Conservation (phyloP, 1,140 invertebrate species). For the Anastrepha obliqua region DNA sequence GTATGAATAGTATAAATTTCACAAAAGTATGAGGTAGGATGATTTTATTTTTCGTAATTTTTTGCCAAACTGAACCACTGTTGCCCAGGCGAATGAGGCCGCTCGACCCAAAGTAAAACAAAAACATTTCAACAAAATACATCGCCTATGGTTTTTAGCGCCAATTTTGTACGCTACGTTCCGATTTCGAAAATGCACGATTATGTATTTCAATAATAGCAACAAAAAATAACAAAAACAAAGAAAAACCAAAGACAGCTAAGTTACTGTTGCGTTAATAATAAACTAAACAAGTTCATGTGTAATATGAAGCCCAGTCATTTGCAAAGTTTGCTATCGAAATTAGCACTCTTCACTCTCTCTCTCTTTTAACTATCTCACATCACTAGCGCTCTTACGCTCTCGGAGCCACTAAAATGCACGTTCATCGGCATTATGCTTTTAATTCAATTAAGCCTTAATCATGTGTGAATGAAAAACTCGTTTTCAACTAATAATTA, state of each 20-base stretch:
- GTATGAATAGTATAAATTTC: no score
- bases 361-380: no score
- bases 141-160: background rate
- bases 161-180: constrained; percentile 3
- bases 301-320: background rate
- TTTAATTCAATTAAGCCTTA: background rate
- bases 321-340: background rate
- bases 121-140: constrained; percentile 13
- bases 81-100: background rate
- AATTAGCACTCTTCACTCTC: background rate
- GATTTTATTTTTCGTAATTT: background rate
- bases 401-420: background rate
- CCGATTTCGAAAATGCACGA: constrained; percentile 28
- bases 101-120: background rate
- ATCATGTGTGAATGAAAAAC: constrained; percentile 36
- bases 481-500: constrained; percentile 13
- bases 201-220: background rate
- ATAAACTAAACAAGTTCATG: background rate
- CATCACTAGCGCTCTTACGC: no score
- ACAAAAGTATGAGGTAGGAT: no score
- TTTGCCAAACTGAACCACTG: background rate
- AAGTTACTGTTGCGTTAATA: background rate
- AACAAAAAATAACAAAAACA: background rate
- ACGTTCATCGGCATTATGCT: background rate
- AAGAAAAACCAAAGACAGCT: background rate